These are phyloP conservation scores for Psammodynastes pulverulentus DNA, from an alignment of 2,113 vertebrate genomes.

Conservation along the genomic window DNA sequence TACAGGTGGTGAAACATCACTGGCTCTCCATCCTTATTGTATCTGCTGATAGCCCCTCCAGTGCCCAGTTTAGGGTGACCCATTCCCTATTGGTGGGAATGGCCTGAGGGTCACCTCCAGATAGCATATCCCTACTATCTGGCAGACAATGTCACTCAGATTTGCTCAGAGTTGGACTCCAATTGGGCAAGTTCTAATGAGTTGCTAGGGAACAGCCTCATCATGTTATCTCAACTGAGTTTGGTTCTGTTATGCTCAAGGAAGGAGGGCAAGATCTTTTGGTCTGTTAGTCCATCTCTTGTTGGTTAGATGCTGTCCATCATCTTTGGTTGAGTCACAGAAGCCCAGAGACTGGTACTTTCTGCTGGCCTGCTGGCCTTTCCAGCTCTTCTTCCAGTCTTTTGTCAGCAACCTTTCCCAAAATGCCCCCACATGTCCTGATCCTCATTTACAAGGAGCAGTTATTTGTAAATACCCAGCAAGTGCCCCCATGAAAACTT, in stretches of 20 bases:
- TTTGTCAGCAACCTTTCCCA: background rate
- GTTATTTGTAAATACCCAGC: slow-evolving; percentile 66
- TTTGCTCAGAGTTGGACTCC: background rate
- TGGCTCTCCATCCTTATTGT: background rate
- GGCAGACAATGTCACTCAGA: background rate
- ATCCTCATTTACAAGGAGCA: slow-evolving; percentile 26
- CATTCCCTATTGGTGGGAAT: background rate
- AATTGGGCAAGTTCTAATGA: background rate
- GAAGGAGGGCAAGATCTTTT: background rate
- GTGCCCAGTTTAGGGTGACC: background rate
- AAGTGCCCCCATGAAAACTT: slow-evolving; percentile 67
- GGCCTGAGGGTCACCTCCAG: background rate
- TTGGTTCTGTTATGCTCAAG: background rate
- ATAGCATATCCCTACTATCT: background rate
- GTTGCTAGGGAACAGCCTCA: background rate
- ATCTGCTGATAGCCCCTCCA: background rate
- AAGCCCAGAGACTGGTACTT: background rate
- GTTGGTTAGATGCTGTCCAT: background rate
- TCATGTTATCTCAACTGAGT: background rate
- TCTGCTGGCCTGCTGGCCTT: background rate
- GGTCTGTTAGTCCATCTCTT: background rate
- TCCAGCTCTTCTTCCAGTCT: background rate
- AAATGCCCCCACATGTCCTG: background rate
- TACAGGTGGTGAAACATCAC: background rate
- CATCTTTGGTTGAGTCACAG: background rate